A percentile compares a stretch with the other conserved stretches of the same genome.
Evolutionary conservation across 2,797 vertebrate genomes (phyloP).

Genomic region (Glyptemys insculpta): DNA sequence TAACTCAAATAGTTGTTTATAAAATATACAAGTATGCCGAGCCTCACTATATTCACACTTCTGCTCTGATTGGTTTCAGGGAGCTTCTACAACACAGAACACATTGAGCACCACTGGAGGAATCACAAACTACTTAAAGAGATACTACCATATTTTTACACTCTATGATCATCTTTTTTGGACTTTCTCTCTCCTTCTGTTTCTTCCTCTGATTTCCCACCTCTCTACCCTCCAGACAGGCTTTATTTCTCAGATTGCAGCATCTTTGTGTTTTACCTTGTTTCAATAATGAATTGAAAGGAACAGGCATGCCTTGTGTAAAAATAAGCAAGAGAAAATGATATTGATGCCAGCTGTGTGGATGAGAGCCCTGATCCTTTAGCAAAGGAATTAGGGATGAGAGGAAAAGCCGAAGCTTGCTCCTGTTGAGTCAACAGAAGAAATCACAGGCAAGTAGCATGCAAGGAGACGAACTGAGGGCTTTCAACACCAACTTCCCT

Average conservation of each 20-base stretch:
- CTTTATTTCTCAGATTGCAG: neutral
- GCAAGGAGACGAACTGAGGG: neutral
- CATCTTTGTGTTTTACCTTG: neutral
- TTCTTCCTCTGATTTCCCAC: neutral
- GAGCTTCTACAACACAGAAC: neutral
- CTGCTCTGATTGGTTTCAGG: neutral
- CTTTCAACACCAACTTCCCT: neutral
- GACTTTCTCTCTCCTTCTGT: neutral
- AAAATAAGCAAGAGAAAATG: neutral
- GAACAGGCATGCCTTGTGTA: neutral
- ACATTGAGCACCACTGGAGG: neutral
- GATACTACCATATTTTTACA: neutral
- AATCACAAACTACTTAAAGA: neutral
- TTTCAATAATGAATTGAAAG: neutral
- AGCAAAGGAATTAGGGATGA: neutral
- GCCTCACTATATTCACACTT: neutral
- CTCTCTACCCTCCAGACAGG: neutral
- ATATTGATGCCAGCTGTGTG: neutral
- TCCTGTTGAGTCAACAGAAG: neutral
- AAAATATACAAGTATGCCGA: too few relatives aligned
- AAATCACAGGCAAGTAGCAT: neutral
- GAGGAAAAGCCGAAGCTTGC: neutral
- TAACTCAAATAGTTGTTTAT: neutral
- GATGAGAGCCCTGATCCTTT: neutral
- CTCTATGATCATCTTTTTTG: fast-evolving